Base-by-base conservation (phyloP, 2,888 invertebrate species). In the Creontiades dilutus region DNA sequence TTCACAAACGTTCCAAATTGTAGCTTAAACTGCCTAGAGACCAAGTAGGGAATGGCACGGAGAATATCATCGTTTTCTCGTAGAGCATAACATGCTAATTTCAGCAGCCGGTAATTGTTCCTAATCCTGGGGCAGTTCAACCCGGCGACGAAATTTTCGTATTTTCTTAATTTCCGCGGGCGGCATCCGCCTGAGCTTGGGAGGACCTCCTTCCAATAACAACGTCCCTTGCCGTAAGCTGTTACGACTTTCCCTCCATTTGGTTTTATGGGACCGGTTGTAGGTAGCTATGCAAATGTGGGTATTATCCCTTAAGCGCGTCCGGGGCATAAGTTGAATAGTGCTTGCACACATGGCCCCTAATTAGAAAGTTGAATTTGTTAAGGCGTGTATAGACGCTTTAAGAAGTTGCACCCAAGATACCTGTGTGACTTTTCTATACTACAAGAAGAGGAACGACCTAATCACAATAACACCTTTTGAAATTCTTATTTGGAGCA, bases 31-130 rank as follows among this genome's bases (percentile, higher is more conserved):
- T 37, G 37, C 7, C 2, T 37, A 37, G 7, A 2, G 37, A 37
- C 37, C 37, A 37, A 2, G 37, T 4, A 37, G 37, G 37, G 37
- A 7, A 37, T 37, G 7, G 37, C 7, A 4, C 37, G 37, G 37
- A 7, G 37, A 37, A 37, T 37, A 37, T 7, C 37, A 37, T 4
- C 3, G 37, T 37, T 37, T n/a, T 16, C 57, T 57, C 57, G 14
- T n/a, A 57, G n/a, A 57, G n/a, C 57, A 5, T 57, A 57, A 57
- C 57, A 57, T 57, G 57, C 57, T 57, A 57, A 57, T 57, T 57
- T n/a, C 7, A n/a, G 7, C 13, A 1, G 0, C 14, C 57, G 57
- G 57, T 57, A 57, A 57, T 57, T 57, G 57, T 16, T 16, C 57
- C n/a, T 57, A 57, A 57, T 57, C 57, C 57, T 37, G 37, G 37